These are phyloP conservation scores for Embidobia sp. DNA, from an alignment of 2,888 invertebrate species.

Conservation along the genomic window DNA sequence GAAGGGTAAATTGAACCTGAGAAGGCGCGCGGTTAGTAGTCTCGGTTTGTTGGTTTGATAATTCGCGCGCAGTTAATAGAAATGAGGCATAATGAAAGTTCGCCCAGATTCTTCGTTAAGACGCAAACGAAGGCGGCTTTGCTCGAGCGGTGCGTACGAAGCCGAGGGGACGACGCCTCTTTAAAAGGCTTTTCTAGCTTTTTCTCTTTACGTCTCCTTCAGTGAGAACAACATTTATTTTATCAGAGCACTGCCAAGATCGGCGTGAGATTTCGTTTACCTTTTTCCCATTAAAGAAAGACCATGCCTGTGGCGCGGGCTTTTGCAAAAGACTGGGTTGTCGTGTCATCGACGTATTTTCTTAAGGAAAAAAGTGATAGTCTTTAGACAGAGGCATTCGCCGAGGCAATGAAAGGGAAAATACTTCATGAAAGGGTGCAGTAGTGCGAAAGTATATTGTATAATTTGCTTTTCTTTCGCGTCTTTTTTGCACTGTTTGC, in stretches of 20 bases:
- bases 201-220: conserved; percentile 47
- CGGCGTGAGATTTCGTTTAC: conserved; percentile 76
- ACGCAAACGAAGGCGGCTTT: conserved; percentile 26
- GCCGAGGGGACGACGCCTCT: conserved; percentile 29
- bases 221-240: conserved; percentile 71
- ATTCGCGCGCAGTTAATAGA: conserved; percentile 61
- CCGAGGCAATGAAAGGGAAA: conserved; percentile 35
- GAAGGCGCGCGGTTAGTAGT: conserved; percentile 46
- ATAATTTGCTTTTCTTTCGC: conserved; percentile 6
- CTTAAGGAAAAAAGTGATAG: conserved; percentile 54
- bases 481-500: conserved; percentile 7
- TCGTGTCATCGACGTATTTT: conserved; percentile 76
- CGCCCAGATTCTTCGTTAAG: conserved; percentile 28
- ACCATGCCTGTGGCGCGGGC: conserved; percentile 67
- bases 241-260: conserved; percentile 69
- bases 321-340: conserved; percentile 69
- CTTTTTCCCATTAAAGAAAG: conserved; percentile 74
- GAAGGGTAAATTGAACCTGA: conserved; percentile 65
- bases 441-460: conserved; percentile 26
- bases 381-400: conserved; percentile 14
- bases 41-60: conserved; percentile 56
- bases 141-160: conserved; percentile 9
- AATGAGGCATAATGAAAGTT: conserved; percentile 51
- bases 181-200: conserved; percentile 50
- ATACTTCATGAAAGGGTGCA: conserved; percentile 33